These are phyloP conservation scores for Aphidius ervi DNA, from an alignment of 1,140 invertebrate species.

Conservation along the genomic window DNA sequence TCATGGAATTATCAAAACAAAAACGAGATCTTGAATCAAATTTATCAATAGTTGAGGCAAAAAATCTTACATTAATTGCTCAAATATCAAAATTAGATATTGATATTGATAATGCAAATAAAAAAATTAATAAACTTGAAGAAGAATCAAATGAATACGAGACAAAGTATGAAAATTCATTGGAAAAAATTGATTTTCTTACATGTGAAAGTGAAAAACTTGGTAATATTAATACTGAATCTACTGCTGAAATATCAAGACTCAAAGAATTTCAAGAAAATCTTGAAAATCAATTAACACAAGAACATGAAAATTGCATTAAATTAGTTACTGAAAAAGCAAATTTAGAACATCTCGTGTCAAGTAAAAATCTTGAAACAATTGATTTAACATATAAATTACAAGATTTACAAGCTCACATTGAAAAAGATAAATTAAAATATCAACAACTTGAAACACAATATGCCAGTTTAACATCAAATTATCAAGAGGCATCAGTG, in stretches of 20 bases:
- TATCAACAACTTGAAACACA: background rate
- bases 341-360: slow-evolving; percentile 15
- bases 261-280: slow-evolving; percentile 16
- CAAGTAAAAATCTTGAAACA: slow-evolving; percentile 22
- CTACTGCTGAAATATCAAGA: slow-evolving; percentile 6
- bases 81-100: background rate
- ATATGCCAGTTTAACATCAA: background rate
- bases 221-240: background rate
- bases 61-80: background rate
- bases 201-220: slow-evolving; percentile 4
- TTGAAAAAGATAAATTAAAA: background rate
- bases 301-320: slow-evolving; percentile 12
- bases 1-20: background rate
- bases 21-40: slow-evolving; percentile 15
- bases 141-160: slow-evolving; percentile 5
- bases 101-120: background rate
- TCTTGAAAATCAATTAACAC: slow-evolving; percentile 8
- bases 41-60: background rate
- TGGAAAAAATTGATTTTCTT: slow-evolving; percentile 12
- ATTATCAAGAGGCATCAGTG: background rate
- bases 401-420: background rate
- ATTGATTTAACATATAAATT: slow-evolving; percentile 24
- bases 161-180: background rate
- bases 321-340: slow-evolving; percentile 9
- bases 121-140: slow-evolving; percentile 1